These are phyloP conservation scores for Harlomillsia oculata DNA, from an alignment of 1,140 invertebrate species.

Conservation along the genomic window DNA sequence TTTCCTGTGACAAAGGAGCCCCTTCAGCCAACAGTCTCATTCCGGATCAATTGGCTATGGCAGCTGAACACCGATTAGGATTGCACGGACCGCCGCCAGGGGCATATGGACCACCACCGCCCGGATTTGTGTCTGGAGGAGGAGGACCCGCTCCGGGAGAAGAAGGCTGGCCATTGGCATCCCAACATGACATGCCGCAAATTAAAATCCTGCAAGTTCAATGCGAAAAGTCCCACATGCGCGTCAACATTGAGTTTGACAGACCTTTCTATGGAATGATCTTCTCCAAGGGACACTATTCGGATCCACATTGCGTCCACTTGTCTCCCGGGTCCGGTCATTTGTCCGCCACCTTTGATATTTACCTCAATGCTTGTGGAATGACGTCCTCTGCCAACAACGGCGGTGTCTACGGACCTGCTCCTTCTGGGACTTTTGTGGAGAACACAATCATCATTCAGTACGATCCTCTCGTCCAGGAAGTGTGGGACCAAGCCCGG, in stretches of 20 bases:
- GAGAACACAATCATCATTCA: slow-evolving; percentile 93
- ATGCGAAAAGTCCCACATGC: slow-evolving; percentile 91
- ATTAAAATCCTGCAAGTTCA: slow-evolving; percentile 87
- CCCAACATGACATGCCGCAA: slow-evolving; percentile 71
- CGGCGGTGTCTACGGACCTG: slow-evolving; percentile 60
- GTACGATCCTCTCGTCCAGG: slow-evolving; percentile 88
- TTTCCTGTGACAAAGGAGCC: slow-evolving; percentile 11
- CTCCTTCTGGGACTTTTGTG: slow-evolving; percentile 80
- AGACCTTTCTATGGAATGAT: slow-evolving; percentile 91
- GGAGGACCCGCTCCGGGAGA: slow-evolving; percentile 43
- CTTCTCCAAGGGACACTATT: slow-evolving; percentile 66
- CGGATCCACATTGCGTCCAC: slow-evolving; percentile 81
- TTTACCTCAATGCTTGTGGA: slow-evolving; percentile 80
- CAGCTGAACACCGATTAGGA: slow-evolving; percentile 42
- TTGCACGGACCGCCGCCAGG: slow-evolving; percentile 58
- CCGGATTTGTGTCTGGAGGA: slow-evolving; percentile 46
- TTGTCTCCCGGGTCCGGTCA: slow-evolving; percentile 79
- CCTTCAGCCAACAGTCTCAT: slow-evolving; percentile 15
- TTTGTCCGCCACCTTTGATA: slow-evolving; percentile 80
- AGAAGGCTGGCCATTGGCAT: slow-evolving; percentile 65
- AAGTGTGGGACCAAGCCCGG: slow-evolving; percentile 53
- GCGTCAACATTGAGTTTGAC: slow-evolving; percentile 88
- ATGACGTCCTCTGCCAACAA: slow-evolving; percentile 73
- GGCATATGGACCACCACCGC: slow-evolving; percentile 38
- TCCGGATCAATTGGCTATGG: slow-evolving; percentile 32